A percentile compares a stretch with the other conserved stretches of the same genome.
These are phyloP conservation scores for Propithecus coquereli DNA, from an alignment of 2,113 vertebrate species.

Conservation along the genomic window DNA sequence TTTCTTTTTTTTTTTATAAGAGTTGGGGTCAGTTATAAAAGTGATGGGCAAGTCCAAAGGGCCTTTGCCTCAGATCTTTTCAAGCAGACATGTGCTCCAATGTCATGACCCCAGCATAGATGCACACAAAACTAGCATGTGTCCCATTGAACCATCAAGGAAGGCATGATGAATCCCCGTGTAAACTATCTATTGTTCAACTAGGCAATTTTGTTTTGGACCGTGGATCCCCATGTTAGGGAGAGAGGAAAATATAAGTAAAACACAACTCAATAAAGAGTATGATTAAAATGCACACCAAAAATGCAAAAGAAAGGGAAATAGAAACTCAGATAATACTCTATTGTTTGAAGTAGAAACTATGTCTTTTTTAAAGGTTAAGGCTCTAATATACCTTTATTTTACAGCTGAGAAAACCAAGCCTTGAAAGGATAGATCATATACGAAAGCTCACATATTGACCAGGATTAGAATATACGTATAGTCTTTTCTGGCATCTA, in stretches of 20 bases:
- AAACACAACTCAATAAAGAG: not conserved
- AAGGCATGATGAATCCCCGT: not conserved
- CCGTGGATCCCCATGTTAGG: not conserved
- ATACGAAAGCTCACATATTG: not conserved
- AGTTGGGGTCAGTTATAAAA: constrained; percentile 53
- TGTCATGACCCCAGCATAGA: not conserved
- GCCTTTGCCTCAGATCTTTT: constrained; percentile 9
- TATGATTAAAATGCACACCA: not conserved
- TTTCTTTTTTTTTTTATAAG: not conserved
- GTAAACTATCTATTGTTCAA: not conserved
- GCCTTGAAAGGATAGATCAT: not conserved
- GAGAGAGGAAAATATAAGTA: not conserved
- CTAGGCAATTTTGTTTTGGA: not conserved
- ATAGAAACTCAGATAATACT: not conserved
- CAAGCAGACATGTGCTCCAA: not conserved
- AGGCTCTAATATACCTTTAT: not conserved
- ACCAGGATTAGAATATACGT: not conserved
- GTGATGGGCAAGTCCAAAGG: not conserved
- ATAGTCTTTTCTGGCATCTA: not conserved
- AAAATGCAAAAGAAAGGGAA: not conserved
- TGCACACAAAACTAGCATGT: not conserved
- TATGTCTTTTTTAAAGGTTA: not conserved
- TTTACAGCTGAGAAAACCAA: not conserved
- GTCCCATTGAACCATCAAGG: not conserved
- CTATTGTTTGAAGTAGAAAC: not conserved